Conservation (phyloP, 1,140 invertebrate genomes). For the Sycophila sp. region DNA sequence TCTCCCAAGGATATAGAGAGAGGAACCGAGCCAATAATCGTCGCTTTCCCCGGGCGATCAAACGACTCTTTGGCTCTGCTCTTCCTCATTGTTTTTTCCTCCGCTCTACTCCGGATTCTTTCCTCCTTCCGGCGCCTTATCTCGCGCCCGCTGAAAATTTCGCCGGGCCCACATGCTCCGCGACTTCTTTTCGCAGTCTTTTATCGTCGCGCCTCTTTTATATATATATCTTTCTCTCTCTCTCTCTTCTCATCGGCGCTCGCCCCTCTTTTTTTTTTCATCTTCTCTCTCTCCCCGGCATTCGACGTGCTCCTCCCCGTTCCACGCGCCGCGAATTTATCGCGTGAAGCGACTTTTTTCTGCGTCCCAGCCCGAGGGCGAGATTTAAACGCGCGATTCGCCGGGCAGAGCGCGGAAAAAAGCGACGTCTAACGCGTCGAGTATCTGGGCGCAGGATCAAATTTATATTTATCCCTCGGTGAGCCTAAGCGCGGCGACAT, state of each 20-base stretch:
- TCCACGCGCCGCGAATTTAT: neutral
- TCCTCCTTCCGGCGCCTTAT: neutral
- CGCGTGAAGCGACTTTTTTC: no score
- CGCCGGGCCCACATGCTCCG: neutral
- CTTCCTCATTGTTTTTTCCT: neutral
- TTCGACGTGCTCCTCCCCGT: neutral
- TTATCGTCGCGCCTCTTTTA: neutral
- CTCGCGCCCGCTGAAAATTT: neutral
- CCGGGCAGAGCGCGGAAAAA: neutral
- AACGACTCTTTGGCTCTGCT: conserved; percentile 15
- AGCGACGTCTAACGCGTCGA: neutral
- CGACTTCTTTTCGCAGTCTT: neutral
- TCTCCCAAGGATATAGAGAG: no score
- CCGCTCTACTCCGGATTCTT: neutral
- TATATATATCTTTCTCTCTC: neutral
- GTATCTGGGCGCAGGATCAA: conserved; percentile 52
- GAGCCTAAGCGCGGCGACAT: conserved; percentile 16
- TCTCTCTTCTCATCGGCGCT: neutral
- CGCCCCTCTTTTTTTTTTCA: neutral
- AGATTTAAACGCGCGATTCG: neutral
- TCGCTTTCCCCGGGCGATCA: conserved; percentile 9
- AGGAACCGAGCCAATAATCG: conserved; percentile 20
- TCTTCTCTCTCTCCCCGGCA: neutral
- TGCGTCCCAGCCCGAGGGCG: neutral
- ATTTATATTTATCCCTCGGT: conserved; percentile 54